phyloP scores from a whole-genome alignment of 2,888 invertebrate species.

The Liodrosophila aerea region DNA sequence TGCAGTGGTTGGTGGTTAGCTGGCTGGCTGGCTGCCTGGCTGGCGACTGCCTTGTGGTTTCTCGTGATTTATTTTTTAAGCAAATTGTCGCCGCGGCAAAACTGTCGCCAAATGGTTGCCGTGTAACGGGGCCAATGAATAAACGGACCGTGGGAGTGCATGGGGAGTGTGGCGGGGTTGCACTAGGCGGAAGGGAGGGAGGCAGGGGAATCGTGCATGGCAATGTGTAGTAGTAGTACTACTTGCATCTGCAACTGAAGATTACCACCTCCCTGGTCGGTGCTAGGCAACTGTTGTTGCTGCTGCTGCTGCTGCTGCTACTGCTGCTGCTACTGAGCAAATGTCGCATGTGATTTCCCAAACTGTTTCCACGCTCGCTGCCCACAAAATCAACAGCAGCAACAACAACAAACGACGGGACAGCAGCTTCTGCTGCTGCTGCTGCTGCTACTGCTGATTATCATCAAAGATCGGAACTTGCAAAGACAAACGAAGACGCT shows the following conservation, averaged over 20 bases:
- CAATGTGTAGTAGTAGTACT: slow-evolving; percentile 43
- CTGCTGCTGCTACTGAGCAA: slow-evolving; percentile 59
- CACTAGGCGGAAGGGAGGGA: neutral
- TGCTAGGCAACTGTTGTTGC: neutral
- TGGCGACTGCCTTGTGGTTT: slow-evolving; percentile 61
- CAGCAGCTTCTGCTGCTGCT: slow-evolving; percentile 61
- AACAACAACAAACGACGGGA: slow-evolving; percentile 40
- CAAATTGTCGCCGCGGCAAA: slow-evolving; percentile 75
- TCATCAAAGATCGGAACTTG: slow-evolving; percentile 75
- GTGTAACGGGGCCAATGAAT: slow-evolving; percentile 73
- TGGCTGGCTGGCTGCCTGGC: slow-evolving; percentile 2
- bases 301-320: slow-evolving; percentile 6
- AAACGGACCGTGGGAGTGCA: slow-evolving; percentile 57
- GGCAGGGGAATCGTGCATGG: slow-evolving; percentile 47
- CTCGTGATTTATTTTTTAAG: slow-evolving; percentile 80
- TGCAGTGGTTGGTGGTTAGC: slow-evolving; percentile 43
- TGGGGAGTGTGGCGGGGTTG: slow-evolving; percentile 16
- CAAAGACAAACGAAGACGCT: slow-evolving; percentile 74
- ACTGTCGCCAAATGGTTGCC: slow-evolving; percentile 77
- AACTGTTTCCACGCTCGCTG: slow-evolving; percentile 83
- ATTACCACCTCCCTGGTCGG: slow-evolving; percentile 61
- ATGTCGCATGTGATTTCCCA: slow-evolving; percentile 81
- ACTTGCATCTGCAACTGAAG: slow-evolving; percentile 59
- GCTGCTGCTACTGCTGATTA: slow-evolving; percentile 58
- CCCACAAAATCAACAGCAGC: slow-evolving; percentile 76